A percentile compares a stretch with the other conserved stretches of the same genome.
Evolutionary conservation across 2,113 vertebrate species (phyloP).

Genomic region (Petrocephalus zakoni): DNA sequence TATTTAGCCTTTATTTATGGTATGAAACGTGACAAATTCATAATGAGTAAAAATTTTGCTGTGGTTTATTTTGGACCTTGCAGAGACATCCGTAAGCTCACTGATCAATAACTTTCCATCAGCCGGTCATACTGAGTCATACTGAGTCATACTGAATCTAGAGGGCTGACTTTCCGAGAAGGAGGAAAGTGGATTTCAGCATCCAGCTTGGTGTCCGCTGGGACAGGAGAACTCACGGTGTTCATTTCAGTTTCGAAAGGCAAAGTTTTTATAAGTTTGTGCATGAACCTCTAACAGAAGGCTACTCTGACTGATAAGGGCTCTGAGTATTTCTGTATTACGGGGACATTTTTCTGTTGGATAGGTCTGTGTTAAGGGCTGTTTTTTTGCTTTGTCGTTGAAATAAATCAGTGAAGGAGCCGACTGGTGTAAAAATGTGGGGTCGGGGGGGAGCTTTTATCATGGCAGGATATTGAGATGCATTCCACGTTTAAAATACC

Average conservation of each 20-base stretch:
- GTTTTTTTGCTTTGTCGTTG: conserved; percentile 34
- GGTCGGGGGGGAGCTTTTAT: neutral
- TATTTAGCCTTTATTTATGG: neutral
- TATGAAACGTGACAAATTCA: neutral
- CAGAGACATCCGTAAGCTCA: neutral
- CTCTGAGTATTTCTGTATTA: neutral
- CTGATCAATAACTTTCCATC: neutral
- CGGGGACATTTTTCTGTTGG: neutral
- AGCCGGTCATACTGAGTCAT: neutral
- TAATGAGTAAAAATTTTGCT: neutral
- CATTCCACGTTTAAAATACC: neutral
- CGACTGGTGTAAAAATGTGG: neutral
- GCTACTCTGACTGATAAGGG: neutral
- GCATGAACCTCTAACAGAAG: neutral
- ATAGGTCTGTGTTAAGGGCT: neutral
- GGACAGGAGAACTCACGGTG: neutral
- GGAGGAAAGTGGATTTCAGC: neutral
- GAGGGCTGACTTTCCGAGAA: neutral
- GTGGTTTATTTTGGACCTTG: neutral
- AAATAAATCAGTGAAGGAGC: neutral
- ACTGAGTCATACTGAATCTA: neutral
- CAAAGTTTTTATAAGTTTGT: neutral
- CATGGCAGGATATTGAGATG: neutral
- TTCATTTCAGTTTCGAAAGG: neutral
- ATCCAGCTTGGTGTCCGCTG: neutral